Evolutionary conservation across 2,797 vertebrate species (phyloP), one percentile per base, ranked within the genome.

Genomic region (Sparus aurata): DNA sequence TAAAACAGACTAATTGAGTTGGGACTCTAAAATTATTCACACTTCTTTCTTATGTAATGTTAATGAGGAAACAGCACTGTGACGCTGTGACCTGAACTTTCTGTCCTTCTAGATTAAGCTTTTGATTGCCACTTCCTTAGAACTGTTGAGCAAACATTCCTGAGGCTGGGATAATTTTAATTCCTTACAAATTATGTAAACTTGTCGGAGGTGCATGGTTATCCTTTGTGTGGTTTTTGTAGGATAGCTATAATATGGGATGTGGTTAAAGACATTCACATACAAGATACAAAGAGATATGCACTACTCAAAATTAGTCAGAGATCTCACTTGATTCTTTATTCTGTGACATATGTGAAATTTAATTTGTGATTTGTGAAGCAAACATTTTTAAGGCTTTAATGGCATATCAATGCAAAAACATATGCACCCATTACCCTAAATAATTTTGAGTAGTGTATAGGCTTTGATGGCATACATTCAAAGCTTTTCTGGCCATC

Each of bases 1-100:
- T 74, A 77, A 73, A 76, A 61, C 46, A 75, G 73, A 73, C 73
- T 71, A 78, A 86, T 61, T 74, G 72, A 87, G 70, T 80, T 80
- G 60, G 73, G 80, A 75, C 15, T 38, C 27, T 47, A 46, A 72
- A 83, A 75, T 72, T 72, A 81, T 85, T 88, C 69, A 77, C n/a
- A 45, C 38, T 54, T 60, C 46, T 12, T 49, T 15, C 43, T 80
- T 72, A 72, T 12, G 20, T 71, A 79, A 79, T 54, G 4, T 53
- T 75, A 84, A 83, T 65, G 30, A 82, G 61, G 69, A 23, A 65
- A 70, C 62, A 65, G 27, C 49, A 75, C 57, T 9, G 34, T 59
- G 43, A 58, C 54, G 43, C 45, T 57, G 46, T 57, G 73, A 71
- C 61, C 68, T 57, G 55, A 54, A 77, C 49, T 73, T 45, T 67